Conservation (phyloP, 1,140 invertebrate genomes). For the Babylonia areolata region DNA sequence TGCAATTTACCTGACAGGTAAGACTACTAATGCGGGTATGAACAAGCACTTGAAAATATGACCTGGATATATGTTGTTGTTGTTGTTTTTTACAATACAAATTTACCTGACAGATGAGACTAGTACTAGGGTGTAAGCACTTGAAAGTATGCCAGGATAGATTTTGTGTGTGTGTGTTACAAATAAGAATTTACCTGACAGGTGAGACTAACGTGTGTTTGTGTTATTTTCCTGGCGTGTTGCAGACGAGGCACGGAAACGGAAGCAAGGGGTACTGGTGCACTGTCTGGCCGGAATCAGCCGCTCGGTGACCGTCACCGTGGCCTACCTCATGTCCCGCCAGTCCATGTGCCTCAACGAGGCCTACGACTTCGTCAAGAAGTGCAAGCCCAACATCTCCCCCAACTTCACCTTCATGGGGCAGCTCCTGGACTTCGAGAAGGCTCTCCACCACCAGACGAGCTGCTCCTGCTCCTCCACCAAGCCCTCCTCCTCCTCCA, state of each 20-base stretch:
- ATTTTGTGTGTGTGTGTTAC: too few species aligned
- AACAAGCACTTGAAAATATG: too few species aligned
- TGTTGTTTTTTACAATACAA: too few species aligned
- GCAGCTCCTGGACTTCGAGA: constrained; percentile 92
- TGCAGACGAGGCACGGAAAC: constrained; percentile 91
- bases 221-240: constrained; percentile 58
- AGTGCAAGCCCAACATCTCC: constrained; percentile 93
- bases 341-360: constrained; percentile 90
- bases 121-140: too few species aligned
- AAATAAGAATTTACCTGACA: too few species aligned
- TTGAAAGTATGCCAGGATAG: too few species aligned
- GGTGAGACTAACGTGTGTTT: too few species aligned
- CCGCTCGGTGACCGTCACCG: constrained; percentile 74
- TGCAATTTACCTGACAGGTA: too few species aligned
- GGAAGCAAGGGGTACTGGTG: constrained; percentile 79
- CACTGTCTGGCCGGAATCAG: constrained; percentile 75
- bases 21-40: too few species aligned
- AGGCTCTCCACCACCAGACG: constrained; percentile 49
- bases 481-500: neutral
- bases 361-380: constrained; percentile 93
- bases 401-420: constrained; percentile 99
- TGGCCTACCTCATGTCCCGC: constrained; percentile 77
- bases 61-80: too few species aligned
- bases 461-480: constrained; percentile 1
- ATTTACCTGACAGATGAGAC: too few species aligned